A percentile compares a stretch with the other conserved stretches of the same genome.
phyloP scores from a whole-genome alignment of 2,113 vertebrate species.

The Malurus alboscapulatus region DNA sequence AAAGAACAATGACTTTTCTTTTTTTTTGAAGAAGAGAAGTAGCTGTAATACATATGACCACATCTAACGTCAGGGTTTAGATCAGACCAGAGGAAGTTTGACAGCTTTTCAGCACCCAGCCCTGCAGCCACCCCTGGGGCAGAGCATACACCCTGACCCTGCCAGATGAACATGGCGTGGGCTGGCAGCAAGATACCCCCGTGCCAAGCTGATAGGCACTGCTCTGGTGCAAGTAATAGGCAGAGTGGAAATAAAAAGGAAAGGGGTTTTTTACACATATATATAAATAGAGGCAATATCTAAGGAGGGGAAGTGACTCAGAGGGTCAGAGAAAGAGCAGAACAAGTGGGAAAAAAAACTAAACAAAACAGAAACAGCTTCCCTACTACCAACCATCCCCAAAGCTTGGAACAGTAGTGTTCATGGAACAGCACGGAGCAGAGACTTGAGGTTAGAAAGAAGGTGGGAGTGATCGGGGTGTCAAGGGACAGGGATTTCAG shows the following conservation, averaged over 20 bases:
- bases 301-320: slow-evolving; percentile 61
- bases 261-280: not conserved
- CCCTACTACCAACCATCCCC: not conserved
- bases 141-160: not conserved
- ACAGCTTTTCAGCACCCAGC: not conserved
- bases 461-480: not conserved
- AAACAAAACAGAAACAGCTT: not conserved
- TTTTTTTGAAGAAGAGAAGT: not conserved
- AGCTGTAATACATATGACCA: not conserved
- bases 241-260: slow-evolving; percentile 30
- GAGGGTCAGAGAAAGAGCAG: slow-evolving; percentile 16
- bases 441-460: not conserved
- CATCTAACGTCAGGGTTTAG: not conserved
- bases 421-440: not conserved
- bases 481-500: not conserved
- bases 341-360: not conserved
- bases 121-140: not conserved
- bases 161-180: not conserved
- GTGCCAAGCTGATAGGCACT: not conserved
- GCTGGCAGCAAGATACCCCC: not conserved
- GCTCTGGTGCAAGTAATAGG: not conserved
- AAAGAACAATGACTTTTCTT: not conserved
- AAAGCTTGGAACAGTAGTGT: not conserved
- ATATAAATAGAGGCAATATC: slow-evolving; percentile 53
- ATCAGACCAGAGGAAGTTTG: not conserved